Percentiles rank a stretch among this genome's conserved stretches.
Conservation (phyloP, 2,113 vertebrate species). For the Calcarius ornatus region DNA sequence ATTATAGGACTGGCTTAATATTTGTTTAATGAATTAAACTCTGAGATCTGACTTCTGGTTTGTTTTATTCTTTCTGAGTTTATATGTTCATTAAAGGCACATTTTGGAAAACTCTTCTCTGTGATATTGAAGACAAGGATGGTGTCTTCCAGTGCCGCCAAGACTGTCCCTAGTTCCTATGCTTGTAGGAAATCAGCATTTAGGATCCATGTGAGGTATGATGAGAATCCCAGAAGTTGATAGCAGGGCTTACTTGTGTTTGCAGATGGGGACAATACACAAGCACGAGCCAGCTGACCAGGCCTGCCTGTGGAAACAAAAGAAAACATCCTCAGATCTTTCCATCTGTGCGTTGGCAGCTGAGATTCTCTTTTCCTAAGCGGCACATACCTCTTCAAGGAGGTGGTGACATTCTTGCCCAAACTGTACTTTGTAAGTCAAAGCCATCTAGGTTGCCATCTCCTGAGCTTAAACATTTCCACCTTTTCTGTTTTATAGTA, state of each 20-base stretch:
- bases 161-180: not conserved
- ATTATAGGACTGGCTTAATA: not conserved
- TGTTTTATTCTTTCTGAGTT: not conserved
- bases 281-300: not conserved
- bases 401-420: not conserved
- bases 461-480: not conserved
- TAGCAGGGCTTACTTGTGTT: not conserved
- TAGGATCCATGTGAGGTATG: not conserved
- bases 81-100: not conserved
- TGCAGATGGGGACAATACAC: not conserved
- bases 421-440: not conserved
- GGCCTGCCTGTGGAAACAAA: not conserved
- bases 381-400: not conserved
- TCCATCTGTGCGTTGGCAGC: not conserved
- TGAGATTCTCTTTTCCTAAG: not conserved
- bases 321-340: not conserved
- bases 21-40: not conserved
- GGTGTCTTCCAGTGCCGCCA: not conserved
- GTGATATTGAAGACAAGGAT: not conserved
- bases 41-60: not conserved
- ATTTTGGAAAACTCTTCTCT: not conserved
- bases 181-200: not conserved
- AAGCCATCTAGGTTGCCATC: not conserved
- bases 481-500: not conserved
- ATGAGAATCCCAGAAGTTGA: not conserved